Evolutionary conservation across 2,888 invertebrate species (phyloP).

Genomic region (Synanthedon andrenaeformis): DNA sequence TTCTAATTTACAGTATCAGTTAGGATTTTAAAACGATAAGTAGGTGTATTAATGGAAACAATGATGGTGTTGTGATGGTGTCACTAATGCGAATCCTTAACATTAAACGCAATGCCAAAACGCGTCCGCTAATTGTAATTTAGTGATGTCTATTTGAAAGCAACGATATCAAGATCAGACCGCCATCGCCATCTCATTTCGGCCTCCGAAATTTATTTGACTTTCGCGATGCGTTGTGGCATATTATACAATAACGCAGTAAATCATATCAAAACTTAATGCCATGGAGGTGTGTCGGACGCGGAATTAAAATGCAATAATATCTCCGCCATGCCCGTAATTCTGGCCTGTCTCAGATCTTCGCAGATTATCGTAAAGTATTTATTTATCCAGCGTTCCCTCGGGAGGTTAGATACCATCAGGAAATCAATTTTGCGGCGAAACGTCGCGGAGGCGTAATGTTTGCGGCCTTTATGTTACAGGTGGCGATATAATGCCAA

Average conservation of each 20-base stretch:
- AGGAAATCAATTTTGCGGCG: constrained; percentile 64
- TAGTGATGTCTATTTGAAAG: constrained; percentile 35
- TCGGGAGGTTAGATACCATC: constrained; percentile 63
- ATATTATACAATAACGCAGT: constrained; percentile 49
- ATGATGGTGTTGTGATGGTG: no score
- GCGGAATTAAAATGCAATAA: constrained; percentile 67
- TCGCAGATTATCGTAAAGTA: constrained; percentile 62
- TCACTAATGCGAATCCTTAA: neutral
- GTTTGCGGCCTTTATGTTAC: constrained; percentile 45
- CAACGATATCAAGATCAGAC: constrained; percentile 39
- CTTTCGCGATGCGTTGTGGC: constrained; percentile 24
- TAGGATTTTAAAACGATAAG: no score
- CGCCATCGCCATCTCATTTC: constrained; percentile 32
- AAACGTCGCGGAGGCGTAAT: constrained; percentile 61
- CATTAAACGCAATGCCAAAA: constrained; percentile 23
- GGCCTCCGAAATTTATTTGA: constrained; percentile 44
- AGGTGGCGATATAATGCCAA: constrained; percentile 29
- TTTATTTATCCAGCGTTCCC: constrained; percentile 66
- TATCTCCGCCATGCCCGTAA: constrained; percentile 50
- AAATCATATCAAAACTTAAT: constrained; percentile 58
- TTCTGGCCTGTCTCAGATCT: constrained; percentile 62
- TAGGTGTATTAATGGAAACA: no score
- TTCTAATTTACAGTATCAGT: no score
- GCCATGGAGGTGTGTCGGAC: constrained; percentile 55
- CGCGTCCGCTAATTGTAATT: constrained; percentile 43